Percentiles rank a stretch among this genome's conserved stretches.
These are phyloP conservation scores for Bombus cullumanus DNA, from an alignment of 1,140 invertebrate genomes.

Conservation along the genomic window DNA sequence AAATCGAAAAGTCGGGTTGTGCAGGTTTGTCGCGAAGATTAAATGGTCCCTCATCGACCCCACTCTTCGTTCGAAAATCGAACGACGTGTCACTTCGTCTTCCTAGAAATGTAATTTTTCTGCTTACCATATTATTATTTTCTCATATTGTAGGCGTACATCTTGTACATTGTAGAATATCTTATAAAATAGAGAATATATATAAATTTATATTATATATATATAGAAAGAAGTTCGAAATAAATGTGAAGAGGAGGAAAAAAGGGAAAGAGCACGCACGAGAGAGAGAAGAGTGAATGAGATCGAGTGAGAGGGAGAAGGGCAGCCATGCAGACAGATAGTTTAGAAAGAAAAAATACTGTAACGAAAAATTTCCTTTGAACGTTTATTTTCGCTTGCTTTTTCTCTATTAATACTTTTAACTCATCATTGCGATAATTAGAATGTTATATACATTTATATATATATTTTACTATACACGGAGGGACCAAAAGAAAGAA, in stretches of 20 bases:
- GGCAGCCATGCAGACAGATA: neutral
- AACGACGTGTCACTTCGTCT: conserved; percentile 64
- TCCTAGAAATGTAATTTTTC: conserved; percentile 64
- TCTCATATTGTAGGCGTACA: conserved; percentile 43
- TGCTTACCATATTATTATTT: conserved; percentile 28
- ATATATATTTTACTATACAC: conserved; percentile 3
- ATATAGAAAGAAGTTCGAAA: neutral
- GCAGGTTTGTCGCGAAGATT: neutral
- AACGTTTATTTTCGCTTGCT: neutral
- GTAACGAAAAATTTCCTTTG: neutral
- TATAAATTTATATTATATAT: conserved; percentile 5
- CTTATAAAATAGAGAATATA: conserved; percentile 23
- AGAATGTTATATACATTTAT: conserved; percentile 42
- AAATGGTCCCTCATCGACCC: neutral
- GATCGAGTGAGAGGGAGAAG: conserved; percentile 13
- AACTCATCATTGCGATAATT: neutral
- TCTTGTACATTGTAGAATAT: conserved; percentile 57
- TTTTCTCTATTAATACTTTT: neutral
- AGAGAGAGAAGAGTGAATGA: conserved; percentile 12
- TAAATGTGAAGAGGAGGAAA: conserved; percentile 7
- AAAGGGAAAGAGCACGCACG: neutral
- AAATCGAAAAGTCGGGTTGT: neutral
- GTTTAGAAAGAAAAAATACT: conserved; percentile 5
- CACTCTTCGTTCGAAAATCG: neutral
- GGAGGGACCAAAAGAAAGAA: conserved; percentile 17